Conservation (phyloP, 2,113 vertebrate species). For the Halichoeres trimaculatus region DNA sequence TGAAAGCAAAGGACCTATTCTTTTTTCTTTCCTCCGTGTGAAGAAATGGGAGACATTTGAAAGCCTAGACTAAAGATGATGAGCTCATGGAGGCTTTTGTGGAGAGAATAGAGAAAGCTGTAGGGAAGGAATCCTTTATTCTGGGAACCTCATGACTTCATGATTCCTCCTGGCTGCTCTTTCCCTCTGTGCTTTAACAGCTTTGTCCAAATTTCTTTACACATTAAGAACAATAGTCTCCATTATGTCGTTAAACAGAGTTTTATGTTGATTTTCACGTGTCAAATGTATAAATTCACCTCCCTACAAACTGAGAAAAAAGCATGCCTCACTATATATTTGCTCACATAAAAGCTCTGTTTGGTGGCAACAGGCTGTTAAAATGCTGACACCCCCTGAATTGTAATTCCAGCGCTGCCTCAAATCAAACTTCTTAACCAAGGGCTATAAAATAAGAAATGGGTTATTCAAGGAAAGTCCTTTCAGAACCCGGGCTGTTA, state of each 20-base stretch:
- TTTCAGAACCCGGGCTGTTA: constrained; percentile 3
- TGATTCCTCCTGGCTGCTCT: constrained; percentile 8
- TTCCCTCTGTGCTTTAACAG: constrained; percentile 5
- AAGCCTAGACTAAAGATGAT: constrained; percentile 34
- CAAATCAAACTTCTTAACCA: constrained; percentile 51
- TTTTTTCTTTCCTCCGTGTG: constrained; percentile 50
- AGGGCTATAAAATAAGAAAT: constrained; percentile 34
- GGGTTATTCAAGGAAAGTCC: background rate
- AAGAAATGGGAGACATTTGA: constrained; percentile 60
- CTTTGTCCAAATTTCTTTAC: constrained; percentile 1
- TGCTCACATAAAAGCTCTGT: constrained; percentile 42
- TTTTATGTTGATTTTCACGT: constrained; percentile 17
- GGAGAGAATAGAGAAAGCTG: constrained; percentile 20
- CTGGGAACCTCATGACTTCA: constrained; percentile 17
- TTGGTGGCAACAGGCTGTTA: constrained; percentile 47
- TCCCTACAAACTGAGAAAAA: background rate
- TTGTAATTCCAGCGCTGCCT: constrained; percentile 30
- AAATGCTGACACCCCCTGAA: constrained; percentile 34
- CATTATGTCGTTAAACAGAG: constrained; percentile 9
- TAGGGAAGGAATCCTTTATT: constrained; percentile 35
- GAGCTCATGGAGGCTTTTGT: constrained; percentile 33
- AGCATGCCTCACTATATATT: constrained; percentile 6
- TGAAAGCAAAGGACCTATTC: constrained; percentile 71
- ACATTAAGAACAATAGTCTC: constrained; percentile 4
- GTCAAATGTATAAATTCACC: background rate